Percentiles rank a stretch among this genome's conserved stretches.
Evolutionary conservation across 2,888 invertebrate genomes (phyloP).

Genomic region (Nycteola revayana): DNA sequence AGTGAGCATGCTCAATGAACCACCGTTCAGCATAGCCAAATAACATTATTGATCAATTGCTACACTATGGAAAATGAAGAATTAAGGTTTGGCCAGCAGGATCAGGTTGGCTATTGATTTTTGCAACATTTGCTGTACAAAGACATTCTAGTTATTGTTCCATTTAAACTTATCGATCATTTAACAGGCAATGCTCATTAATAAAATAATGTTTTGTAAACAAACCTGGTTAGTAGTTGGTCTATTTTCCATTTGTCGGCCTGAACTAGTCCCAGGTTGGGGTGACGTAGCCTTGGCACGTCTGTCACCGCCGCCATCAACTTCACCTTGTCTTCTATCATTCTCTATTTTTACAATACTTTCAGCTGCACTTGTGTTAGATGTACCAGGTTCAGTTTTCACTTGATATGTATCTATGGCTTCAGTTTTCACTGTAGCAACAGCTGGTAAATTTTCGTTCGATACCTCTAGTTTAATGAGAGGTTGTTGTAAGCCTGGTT

Average conservation of each 20-base stretch:
- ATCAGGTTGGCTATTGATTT: no score
- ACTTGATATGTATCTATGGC: constrained; percentile 35
- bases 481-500: constrained; percentile 41
- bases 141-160: no score
- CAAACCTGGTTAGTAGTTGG: constrained; percentile 21
- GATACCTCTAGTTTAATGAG: constrained; percentile 52
- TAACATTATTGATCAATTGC: no score
- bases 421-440: constrained; percentile 48
- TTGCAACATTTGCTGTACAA: no score
- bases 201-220: no score
- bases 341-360: constrained; percentile 54
- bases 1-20: no score
- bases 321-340: constrained; percentile 37
- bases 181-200: no score
- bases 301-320: constrained; percentile 50
- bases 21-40: no score
- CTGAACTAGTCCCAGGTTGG: constrained; percentile 67
- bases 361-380: constrained; percentile 29
- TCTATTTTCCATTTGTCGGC: constrained; percentile 24
- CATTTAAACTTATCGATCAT: no score
- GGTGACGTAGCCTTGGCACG: constrained; percentile 48
- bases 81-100: no score
- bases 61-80: no score
- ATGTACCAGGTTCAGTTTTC: constrained; percentile 50
- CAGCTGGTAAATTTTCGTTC: constrained; percentile 21